phyloP scores from a whole-genome alignment of 2,113 vertebrate genomes.

The Oreocharis arfaki region DNA sequence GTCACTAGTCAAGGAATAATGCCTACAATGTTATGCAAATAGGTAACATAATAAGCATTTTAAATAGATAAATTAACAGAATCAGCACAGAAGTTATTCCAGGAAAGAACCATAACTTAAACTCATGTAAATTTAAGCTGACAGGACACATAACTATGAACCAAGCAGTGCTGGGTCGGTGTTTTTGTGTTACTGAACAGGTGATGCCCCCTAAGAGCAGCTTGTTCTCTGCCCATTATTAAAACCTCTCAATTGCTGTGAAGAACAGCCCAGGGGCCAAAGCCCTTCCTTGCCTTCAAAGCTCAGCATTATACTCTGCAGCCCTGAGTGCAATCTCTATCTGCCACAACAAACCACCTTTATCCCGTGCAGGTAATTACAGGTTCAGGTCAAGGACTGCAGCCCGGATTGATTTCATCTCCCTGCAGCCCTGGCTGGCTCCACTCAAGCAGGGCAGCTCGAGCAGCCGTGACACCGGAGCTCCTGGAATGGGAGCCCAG shows the following conservation, averaged over 20 bases:
- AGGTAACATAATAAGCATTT: not conserved
- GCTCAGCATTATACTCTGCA: constrained; percentile 20
- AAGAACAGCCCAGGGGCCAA: constrained; percentile 60
- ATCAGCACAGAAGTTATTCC: not conserved
- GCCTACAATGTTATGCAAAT: not conserved
- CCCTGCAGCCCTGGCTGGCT: constrained; percentile 65
- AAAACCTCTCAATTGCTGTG: constrained; percentile 48
- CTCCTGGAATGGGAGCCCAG: constrained; percentile 71
- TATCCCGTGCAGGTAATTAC: constrained; percentile 82
- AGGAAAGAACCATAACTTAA: not conserved
- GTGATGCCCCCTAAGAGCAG: constrained; percentile 50
- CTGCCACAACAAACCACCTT: constrained; percentile 80
- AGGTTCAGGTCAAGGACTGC: constrained; percentile 78
- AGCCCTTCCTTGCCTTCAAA: constrained; percentile 43
- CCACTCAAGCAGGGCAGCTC: constrained; percentile 67
- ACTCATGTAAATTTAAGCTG: not conserved
- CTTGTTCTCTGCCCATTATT: constrained; percentile 30
- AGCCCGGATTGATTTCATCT: constrained; percentile 78
- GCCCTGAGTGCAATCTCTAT: constrained; percentile 73
- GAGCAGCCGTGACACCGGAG: constrained; percentile 69
- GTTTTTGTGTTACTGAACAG: not conserved
- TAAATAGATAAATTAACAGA: not conserved
- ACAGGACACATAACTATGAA: not conserved
- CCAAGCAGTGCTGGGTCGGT: not conserved
- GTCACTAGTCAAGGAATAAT: not conserved